A percentile compares a stretch with the other conserved stretches of the same genome.
phyloP scores from a whole-genome alignment of 2,888 invertebrate species.

The Leptogaster cylindrica region DNA sequence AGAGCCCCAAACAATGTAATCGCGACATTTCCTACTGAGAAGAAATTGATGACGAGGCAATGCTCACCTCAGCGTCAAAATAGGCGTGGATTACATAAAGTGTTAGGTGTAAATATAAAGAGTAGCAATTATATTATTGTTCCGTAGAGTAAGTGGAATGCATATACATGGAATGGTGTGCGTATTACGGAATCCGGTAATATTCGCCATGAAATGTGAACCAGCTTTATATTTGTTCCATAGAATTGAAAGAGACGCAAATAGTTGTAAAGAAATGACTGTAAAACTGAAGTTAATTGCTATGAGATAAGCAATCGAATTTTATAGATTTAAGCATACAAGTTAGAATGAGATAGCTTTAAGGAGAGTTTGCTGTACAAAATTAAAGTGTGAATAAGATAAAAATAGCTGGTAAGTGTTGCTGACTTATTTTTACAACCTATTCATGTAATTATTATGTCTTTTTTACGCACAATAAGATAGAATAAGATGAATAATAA shows the following conservation, averaged over 20 bases:
- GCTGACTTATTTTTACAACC: slow-evolving; percentile 34
- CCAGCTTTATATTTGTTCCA: too few relatives aligned
- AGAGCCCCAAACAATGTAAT: not conserved
- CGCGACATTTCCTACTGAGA: not conserved
- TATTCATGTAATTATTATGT: slow-evolving; percentile 34
- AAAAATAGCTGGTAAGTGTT: slow-evolving; percentile 8
- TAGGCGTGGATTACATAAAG: slow-evolving; percentile 50
- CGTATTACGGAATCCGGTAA: slow-evolving; percentile 22
- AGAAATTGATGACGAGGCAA: slow-evolving; percentile 34
- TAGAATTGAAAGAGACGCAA: too few relatives aligned
- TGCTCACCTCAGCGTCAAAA: slow-evolving; percentile 37
- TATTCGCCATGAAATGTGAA: slow-evolving; percentile 14
- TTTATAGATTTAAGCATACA: slow-evolving; percentile 12
- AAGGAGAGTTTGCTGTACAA: not conserved
- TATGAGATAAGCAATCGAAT: slow-evolving; percentile 38
- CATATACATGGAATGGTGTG: slow-evolving; percentile 46
- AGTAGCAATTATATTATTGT: slow-evolving; percentile 38
- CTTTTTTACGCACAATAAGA: slow-evolving; percentile 37
- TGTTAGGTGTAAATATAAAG: slow-evolving; percentile 47
- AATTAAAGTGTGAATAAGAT: slow-evolving; percentile 22
- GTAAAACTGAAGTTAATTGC: slow-evolving; percentile 25
- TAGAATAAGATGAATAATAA: slow-evolving; percentile 37
- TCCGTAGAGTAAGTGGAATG: slow-evolving; percentile 44
- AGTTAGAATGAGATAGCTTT: slow-evolving; percentile 4
- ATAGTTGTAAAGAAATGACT: slow-evolving; percentile 8